Evolutionary conservation across 2,888 invertebrate genomes (phyloP), one percentile per base, ranked within the genome.

Genomic region (Tenthredo distinguenda): DNA sequence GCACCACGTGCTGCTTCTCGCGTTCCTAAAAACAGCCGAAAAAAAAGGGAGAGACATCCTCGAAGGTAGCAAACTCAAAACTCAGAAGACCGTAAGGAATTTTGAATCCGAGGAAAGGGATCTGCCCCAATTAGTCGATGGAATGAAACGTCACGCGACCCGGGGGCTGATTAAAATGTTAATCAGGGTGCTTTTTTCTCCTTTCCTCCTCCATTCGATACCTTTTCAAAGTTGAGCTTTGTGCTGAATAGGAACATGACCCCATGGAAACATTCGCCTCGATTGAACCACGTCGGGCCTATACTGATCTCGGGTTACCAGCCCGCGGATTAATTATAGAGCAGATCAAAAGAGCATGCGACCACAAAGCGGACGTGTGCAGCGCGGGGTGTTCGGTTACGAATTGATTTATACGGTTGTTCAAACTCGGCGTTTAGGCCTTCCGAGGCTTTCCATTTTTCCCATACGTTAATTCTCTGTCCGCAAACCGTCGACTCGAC

Each of bases 331-430:
- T 92, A 92, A 93, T 93, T 93, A 93, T 92, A 90, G 91, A 91
- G 91, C 91, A 92, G 91, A 92, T 92, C 93, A 92, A 92, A 93
- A 92, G 93, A 92, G 91, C 91, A 91, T 89, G 89, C 91, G 90
- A 89, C 92, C 90, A 92, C 92, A 92, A 92, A 92, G 92, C 92
- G 90, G 85, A 88, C 90, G 90, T 71, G 71, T 71, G n/a, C 34
- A 34, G 1, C 89, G 91, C 91, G 91, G 91, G 90, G 91, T 91
- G 88, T 87, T 87, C 86, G 87, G 87, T 12, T 50, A 15, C 34
- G 55, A 55, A 77, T 77, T 77, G 77, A 77, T 77, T 77, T 55
- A 77, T 77, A 40, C 55, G 31, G 9, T 77, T 34, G 9, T 43
- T 21, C 40, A 18, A 21, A 31, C 6, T 10, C 31, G 9, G 43